Evolutionary conservation across 30 jellyfish, hydroid and myxozoan genomes (phyloP).

Genomic region (Hydra vulgaris): DNA sequence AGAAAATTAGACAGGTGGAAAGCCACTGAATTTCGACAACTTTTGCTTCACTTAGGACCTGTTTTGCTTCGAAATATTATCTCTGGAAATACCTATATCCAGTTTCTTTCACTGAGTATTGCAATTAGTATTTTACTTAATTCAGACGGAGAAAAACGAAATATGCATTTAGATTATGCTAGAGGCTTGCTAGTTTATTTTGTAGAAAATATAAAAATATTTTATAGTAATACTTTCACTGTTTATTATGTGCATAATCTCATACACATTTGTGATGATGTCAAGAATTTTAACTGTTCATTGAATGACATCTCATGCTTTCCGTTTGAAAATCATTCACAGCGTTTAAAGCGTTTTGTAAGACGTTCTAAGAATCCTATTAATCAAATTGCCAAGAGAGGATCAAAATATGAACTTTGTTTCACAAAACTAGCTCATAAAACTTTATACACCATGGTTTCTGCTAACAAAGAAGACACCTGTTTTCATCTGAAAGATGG

Average conservation of each 20-base stretch:
- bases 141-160: no score
- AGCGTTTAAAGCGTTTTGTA: slow-evolving; percentile 8
- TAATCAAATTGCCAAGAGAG: slow-evolving; percentile 3
- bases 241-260: no score
- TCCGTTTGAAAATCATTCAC: slow-evolving; percentile 23
- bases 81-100: slow-evolving; percentile 4
- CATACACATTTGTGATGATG: slow-evolving; percentile 37
- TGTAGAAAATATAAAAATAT: no score
- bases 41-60: slow-evolving; percentile 38
- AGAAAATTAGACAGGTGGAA: slow-evolving; percentile 31
- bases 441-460: no score
- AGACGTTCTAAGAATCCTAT: slow-evolving; percentile 5
- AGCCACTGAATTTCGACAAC: slow-evolving; percentile 44
- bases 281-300: slow-evolving; percentile 14
- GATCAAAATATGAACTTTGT: no score
- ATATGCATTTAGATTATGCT: no score
- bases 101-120: slow-evolving; percentile 13
- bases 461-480: no score
- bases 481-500: no score
- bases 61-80: slow-evolving; percentile 18
- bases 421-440: no score
- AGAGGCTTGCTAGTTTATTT: no score
- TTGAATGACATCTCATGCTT: slow-evolving; percentile 33
- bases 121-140: slow-evolving; percentile 19
- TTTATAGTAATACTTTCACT: slow-evolving; percentile 26